Evolutionary conservation across 2,113 vertebrate genomes (phyloP).

Genomic region (Festucalex cinctus): DNA sequence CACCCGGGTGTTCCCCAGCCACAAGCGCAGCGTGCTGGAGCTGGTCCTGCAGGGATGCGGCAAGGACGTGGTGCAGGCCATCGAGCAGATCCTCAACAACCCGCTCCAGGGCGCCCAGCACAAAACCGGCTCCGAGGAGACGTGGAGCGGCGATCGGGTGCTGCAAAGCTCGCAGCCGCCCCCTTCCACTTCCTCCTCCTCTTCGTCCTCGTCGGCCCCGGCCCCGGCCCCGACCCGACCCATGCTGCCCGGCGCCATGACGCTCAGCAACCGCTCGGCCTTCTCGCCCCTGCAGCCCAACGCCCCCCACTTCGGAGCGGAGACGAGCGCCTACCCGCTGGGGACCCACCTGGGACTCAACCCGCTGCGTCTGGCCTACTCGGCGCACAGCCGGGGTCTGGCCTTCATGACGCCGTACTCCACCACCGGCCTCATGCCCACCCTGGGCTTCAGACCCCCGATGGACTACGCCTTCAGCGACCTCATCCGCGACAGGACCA

Average conservation of each 20-base stretch:
- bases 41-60: conserved; percentile 96
- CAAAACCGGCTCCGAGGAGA: conserved; percentile 71
- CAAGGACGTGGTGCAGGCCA: conserved; percentile 97
- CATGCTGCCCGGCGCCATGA: conserved; percentile 88
- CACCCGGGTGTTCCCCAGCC: conserved; percentile 93
- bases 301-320: conserved; percentile 87
- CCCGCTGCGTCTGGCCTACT: conserved; percentile 95
- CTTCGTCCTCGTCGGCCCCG: conserved; percentile 68
- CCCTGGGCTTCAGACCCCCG: conserved; percentile 93
- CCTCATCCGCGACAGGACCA: conserved; percentile 92
- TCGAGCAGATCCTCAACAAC: conserved; percentile 98
- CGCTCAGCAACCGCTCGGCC: conserved; percentile 92
- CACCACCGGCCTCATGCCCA: conserved; percentile 93
- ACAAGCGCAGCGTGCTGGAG: conserved; percentile 94
- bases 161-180: conserved; percentile 76
- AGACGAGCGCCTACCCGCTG: conserved; percentile 85
- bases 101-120: conserved; percentile 58
- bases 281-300: conserved; percentile 96
- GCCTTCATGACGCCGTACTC: conserved; percentile 99
- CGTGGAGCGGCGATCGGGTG: conserved; percentile 82
- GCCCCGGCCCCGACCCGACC: conserved; percentile 69
- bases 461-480: conserved; percentile 99
- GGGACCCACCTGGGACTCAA: conserved; percentile 91
- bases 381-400: conserved; percentile 93
- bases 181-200: conserved; percentile 18